These are phyloP conservation scores for Octodonta nipae DNA, from an alignment of 2,888 invertebrate genomes.

Conservation along the genomic window DNA sequence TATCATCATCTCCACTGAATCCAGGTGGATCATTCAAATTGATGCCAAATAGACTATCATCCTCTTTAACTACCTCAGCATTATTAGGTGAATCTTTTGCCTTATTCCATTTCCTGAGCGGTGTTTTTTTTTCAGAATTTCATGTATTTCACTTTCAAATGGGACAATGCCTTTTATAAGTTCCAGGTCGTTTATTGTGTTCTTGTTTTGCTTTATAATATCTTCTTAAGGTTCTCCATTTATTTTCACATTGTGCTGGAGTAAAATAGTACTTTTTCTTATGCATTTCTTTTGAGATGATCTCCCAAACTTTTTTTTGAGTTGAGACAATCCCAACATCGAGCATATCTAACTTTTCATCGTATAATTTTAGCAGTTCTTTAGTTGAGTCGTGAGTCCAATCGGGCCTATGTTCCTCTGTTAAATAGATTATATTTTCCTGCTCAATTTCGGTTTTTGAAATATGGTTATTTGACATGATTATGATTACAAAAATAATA, in stretches of 20 bases:
- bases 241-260: constrained; percentile 13
- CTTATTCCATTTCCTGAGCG: too few relatives aligned
- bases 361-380: constrained; percentile 14
- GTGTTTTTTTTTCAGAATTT: too few relatives aligned
- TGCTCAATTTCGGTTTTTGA: too few relatives aligned
- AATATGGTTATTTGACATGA: too few relatives aligned
- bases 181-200: constrained; percentile 9
- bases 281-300: constrained; percentile 13
- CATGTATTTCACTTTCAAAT: too few relatives aligned
- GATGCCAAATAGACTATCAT: too few relatives aligned
- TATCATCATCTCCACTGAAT: too few relatives aligned
- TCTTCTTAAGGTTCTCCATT: constrained; percentile 16
- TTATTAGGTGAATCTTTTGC: too few relatives aligned
- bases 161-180: constrained; percentile 12
- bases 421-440: too few relatives aligned
- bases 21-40: too few relatives aligned
- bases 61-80: too few relatives aligned
- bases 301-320: constrained; percentile 15
- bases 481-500: too few relatives aligned
- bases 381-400: constrained; percentile 14
- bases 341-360: constrained; percentile 15
- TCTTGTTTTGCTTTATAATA: constrained; percentile 11
- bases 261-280: constrained; percentile 12
- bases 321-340: constrained; percentile 16
- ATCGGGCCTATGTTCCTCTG: constrained; percentile 11